Evolutionary conservation across 2,797 vertebrate genomes (phyloP), one percentile per base, ranked within the genome.

Genomic region (Lepilemur ruficaudatus): DNA sequence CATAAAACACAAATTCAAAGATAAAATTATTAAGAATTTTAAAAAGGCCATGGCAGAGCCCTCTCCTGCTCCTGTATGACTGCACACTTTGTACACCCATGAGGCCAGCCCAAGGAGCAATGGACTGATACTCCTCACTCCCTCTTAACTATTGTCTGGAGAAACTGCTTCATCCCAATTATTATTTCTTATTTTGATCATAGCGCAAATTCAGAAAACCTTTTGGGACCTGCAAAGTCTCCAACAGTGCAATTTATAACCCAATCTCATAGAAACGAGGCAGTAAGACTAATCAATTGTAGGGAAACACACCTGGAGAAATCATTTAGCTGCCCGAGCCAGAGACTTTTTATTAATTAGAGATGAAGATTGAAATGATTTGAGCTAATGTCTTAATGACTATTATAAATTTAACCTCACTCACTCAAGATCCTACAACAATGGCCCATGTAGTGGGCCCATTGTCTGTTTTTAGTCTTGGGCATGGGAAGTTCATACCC

Each of bases 181-280:
- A 75, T 92, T 78, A 30, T 79, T 94, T 83, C 76, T 93, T 69
- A 72, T 93, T 94, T 92, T 59, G 30, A 91, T 50, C n/a, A 50
- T 38, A 96, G n/a, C 79, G 2, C 32, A 86, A 91, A 83, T 96
- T 86, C n/a, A 89, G 81, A 86, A 93, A 95, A 72, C 12, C 59
- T 72, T 82, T 72, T 46, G 52, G 23, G 9, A 38, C 52, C 52
- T 80, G 9, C 57, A 93, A 85, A 48, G 30, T 82, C 57, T 67
- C 13, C 10, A 50, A 41, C 4, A 46, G 59, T 32, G 70, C 32
- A 81, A 92, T 82, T 72, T 93, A 79, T 92, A 91, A 96, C 23
- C 30, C 23, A 80, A 7, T 18, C 23, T 95, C 67, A 38, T 55
- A 87, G 30, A 89, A 93, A 61, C 46, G 50, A 48, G 59, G 28